Evolutionary conservation across 2,113 vertebrate genomes (phyloP), one percentile per base, ranked within the genome.

Genomic region (Tursiops truncatus): DNA sequence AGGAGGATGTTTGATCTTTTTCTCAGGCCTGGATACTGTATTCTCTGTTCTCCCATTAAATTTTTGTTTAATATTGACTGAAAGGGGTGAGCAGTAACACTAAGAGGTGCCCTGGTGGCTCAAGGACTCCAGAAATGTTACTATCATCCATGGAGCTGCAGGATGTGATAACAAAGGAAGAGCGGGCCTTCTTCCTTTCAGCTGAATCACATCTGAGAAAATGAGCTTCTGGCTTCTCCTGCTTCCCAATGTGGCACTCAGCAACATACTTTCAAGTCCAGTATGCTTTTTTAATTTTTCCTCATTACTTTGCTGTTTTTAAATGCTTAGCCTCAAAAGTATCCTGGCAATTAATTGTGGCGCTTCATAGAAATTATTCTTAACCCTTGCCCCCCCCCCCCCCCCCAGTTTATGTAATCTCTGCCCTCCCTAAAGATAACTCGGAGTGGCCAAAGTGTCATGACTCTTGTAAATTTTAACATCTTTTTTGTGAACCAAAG

Each of bases 41-140:
- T 8, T 33, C 53, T 74, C 33, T 89, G 33, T 74, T 81, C 60
- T 97, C 86, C n/a, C 26, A 76, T 84, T 89, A 79, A 94, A 96
- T 1, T 97, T 41, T 31, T 77, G 33, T 77, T 95, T 86, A 79
- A 89, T 63, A 88, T 67, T 71, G 41, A 91, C 4, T 67, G 60
- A 96, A 94, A 68, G 41, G 28, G 26, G 82, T 91, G 41, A 88
- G 14, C 33, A 77, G 60, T 63, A 91, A 76, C n/a, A 95, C 21
- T 58, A 14, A 81, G n/a, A 86, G 50, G 23, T 41, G 7, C 4
- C 1, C 18, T 62, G 50, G 76, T 81, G 36, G 31, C 68, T 90
- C 23, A 3, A 47, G 58, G 36, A 36, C 38, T 36, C 9, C 28
- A n/a, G 28, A 70, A 58, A 8, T 36, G 33, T 11, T 70, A 20